Base-by-base conservation (phyloP, 2,888 invertebrate species). In the Cataglyphis livida region DNA sequence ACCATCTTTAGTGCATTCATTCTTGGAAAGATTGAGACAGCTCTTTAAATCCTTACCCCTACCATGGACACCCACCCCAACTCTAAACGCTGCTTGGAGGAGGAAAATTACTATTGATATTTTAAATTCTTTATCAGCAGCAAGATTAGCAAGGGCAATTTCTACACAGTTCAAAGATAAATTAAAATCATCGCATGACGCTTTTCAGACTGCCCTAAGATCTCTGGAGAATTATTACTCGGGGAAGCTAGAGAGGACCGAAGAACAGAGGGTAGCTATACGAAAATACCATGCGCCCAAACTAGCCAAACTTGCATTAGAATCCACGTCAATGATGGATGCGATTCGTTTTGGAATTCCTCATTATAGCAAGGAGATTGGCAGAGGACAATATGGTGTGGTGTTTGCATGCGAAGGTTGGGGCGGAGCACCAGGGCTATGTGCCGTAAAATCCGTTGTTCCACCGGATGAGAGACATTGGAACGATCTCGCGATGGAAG, bases 401-500 rank as follows among this genome's bases (percentile, higher is more conserved):
- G 98, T 98, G 66, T 98, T 97, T 94, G 95, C 97, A 0, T 97
- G 97, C 92, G 97, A 97, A 78, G 95, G 95, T 0, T 95, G 96
- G 79, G 98, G 98, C 96, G 98, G 96, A 0, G 97, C 96, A 0
- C 96, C 95, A 71, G 95, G 96, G n/a, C 97, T 97, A 0, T 97
- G 97, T 91, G 98, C 98, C 9, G 96, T 98, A 71, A 98, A 98
- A 95, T 98, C 98, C 0, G 98, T 98, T 71, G 96, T 98, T 64
- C 98, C 98, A 0, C 97, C 98, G 0, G 98, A 98, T 93, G 98
- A 98, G 91, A 95, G 97, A 84, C 98, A 98, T 93, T 98, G 98
- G 97, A 97, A 97, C 93, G 98, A 98, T 93, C 95, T 98, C 1
- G 98, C 98, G 0, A 97, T 98, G 97, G 98, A 98, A 95, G 98